phyloP scores from a whole-genome alignment of 2,888 invertebrate genomes.

The Myathropa florea region DNA sequence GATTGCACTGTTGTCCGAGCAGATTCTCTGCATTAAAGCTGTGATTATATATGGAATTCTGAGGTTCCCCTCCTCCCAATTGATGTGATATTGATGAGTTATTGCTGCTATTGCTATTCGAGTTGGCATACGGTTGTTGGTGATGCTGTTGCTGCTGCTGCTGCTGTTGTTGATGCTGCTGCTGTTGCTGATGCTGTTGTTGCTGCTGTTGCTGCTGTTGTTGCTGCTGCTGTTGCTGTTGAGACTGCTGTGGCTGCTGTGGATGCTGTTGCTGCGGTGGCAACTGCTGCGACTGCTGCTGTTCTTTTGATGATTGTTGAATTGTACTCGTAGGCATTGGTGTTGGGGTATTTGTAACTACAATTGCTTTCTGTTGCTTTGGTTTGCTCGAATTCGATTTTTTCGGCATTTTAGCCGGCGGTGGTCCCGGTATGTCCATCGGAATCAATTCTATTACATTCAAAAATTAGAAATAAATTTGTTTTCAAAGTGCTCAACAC shows the following conservation, averaged over 20 bases:
- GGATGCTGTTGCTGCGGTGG: slow-evolving; percentile 75
- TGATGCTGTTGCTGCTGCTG: slow-evolving; percentile 75
- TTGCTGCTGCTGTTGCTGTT: slow-evolving; percentile 70
- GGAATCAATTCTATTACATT: slow-evolving; percentile 75
- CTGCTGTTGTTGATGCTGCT: slow-evolving; percentile 62
- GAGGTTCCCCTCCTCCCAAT: slow-evolving; percentile 79
- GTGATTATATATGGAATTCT: slow-evolving; percentile 79
- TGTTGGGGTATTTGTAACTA: slow-evolving; percentile 77
- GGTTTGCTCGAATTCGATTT: slow-evolving; percentile 78
- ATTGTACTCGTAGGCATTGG: slow-evolving; percentile 78
- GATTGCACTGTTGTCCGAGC: slow-evolving; percentile 75
- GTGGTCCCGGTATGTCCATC: slow-evolving; percentile 79
- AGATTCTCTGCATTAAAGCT: slow-evolving; percentile 79
- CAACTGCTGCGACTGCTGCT: slow-evolving; percentile 72
- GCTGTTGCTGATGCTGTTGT: slow-evolving; percentile 73
- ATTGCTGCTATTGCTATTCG: slow-evolving; percentile 79
- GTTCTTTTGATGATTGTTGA: slow-evolving; percentile 76
- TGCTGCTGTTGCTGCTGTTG: slow-evolving; percentile 75
- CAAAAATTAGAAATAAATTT: background rate
- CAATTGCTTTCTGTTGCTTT: slow-evolving; percentile 76
- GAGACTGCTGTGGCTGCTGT: slow-evolving; percentile 71
- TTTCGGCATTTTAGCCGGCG: slow-evolving; percentile 79
- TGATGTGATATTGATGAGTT: slow-evolving; percentile 79
- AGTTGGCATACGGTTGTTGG: slow-evolving; percentile 74
- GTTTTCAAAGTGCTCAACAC: background rate